Percentiles rank a stretch among this genome's conserved stretches.
Evolutionary conservation across 2,888 invertebrate species (phyloP).

Genomic region (Eristalis pertinax): DNA sequence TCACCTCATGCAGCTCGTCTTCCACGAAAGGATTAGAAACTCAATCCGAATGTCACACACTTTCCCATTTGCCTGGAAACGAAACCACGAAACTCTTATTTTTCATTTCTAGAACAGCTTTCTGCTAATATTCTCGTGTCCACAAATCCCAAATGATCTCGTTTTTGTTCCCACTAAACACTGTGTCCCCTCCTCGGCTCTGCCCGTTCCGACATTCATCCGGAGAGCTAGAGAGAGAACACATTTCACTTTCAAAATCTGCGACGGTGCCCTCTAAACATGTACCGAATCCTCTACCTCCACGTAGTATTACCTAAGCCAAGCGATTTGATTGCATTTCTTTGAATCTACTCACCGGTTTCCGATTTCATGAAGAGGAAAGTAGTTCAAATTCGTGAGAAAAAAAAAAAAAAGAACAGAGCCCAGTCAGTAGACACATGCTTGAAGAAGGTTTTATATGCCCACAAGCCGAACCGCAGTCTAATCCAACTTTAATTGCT

Average conservation of each 20-base stretch:
- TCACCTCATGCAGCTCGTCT: too few relatives aligned
- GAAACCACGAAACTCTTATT: not conserved
- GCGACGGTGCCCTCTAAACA: not conserved
- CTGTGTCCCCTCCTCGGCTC: too few relatives aligned
- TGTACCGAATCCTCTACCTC: constrained; percentile 15
- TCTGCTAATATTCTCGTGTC: not conserved
- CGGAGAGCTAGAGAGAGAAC: too few relatives aligned
- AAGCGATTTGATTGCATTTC: constrained; percentile 6
- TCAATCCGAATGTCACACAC: not conserved
- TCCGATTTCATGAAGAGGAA: constrained; percentile 54
- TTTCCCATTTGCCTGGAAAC: not conserved
- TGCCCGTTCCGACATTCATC: not conserved
- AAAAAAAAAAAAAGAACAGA: constrained; percentile 24
- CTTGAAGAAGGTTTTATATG: constrained; percentile 22
- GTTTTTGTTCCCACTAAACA: not conserved
- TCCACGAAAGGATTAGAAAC: not conserved
- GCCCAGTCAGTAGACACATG: not conserved
- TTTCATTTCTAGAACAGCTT: not conserved
- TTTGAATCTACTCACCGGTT: constrained; percentile 29
- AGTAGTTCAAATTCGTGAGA: constrained; percentile 63
- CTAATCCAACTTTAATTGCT: constrained; percentile 61
- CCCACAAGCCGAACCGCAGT: constrained; percentile 42
- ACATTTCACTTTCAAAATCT: not conserved
- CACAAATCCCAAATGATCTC: not conserved
- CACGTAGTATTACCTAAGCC: not conserved